These are phyloP conservation scores for Capitulum mitella DNA, from an alignment of 2,888 invertebrate genomes.

Conservation along the genomic window DNA sequence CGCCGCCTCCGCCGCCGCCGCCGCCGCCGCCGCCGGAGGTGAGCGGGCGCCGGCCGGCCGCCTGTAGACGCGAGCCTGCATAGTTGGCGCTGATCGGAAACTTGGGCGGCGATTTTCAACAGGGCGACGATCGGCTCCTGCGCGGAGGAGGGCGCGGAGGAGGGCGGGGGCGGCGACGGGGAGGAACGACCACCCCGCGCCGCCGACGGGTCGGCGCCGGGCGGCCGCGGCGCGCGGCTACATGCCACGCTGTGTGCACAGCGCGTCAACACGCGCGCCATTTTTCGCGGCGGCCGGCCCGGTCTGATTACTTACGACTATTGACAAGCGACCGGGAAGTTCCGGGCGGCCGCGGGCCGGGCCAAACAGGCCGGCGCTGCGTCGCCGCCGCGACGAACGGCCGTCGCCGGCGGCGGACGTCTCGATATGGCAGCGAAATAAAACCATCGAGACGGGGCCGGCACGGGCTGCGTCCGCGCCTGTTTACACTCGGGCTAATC, in stretches of 20 bases:
- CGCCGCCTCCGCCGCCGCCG: not conserved
- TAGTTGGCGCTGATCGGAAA: too few species aligned
- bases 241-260: not conserved
- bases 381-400: not conserved
- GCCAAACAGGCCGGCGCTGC: not conserved
- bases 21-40: not conserved
- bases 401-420: not conserved
- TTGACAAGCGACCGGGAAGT: not conserved
- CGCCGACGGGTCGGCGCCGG: too few species aligned
- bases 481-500: slow-evolving; percentile 21
- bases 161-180: too few species aligned
- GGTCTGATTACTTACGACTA: not conserved
- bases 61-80: too few species aligned
- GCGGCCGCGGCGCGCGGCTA: too few species aligned
- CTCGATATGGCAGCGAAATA: not conserved
- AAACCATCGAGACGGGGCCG: not conserved
- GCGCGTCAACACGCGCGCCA: not conserved
- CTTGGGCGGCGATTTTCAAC: too few species aligned
- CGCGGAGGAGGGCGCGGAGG: too few species aligned
- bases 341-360: not conserved
- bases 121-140: too few species aligned
- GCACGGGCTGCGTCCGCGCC: not conserved
- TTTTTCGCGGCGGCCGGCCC: not conserved
- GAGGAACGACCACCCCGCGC: too few species aligned
- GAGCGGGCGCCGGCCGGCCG: not conserved